phyloP scores from a whole-genome alignment of 2,888 invertebrate species.

The Aphrophora alni region DNA sequence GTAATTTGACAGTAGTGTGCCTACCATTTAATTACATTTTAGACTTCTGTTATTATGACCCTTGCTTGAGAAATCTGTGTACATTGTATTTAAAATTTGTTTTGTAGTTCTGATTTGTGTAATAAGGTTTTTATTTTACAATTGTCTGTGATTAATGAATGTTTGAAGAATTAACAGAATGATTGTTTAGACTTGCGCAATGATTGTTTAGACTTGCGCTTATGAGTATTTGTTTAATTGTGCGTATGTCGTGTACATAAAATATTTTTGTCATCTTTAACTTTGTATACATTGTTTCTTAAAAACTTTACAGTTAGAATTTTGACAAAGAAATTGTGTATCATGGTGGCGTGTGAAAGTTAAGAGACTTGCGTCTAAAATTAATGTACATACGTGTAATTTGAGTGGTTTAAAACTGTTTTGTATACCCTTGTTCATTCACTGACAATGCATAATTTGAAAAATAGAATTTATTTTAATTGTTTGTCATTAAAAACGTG shows the following conservation, averaged over 20 bases:
- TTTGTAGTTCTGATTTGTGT: background rate
- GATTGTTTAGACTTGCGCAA: background rate
- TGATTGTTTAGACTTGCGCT: background rate
- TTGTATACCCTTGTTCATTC: background rate
- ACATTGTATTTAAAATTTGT: no score
- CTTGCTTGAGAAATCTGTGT: background rate
- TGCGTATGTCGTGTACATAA: background rate
- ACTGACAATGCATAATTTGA: background rate
- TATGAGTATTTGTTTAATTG: background rate
- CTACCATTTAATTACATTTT: no score
- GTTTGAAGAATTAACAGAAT: background rate
- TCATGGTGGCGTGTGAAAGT: background rate
- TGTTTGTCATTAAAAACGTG: no score
- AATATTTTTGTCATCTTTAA: constrained; percentile 1
- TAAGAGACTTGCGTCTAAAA: background rate
- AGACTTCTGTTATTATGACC: no score
- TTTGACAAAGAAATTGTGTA: background rate
- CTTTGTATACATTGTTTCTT: background rate
- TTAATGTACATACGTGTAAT: background rate
- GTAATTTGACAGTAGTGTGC: no score
- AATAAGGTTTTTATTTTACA: background rate
- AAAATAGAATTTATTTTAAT: no score
- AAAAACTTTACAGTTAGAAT: background rate
- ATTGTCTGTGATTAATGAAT: background rate
- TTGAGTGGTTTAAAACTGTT: background rate